Conservation (phyloP, 2,888 invertebrate genomes). For the Leptothorax acervorum region DNA sequence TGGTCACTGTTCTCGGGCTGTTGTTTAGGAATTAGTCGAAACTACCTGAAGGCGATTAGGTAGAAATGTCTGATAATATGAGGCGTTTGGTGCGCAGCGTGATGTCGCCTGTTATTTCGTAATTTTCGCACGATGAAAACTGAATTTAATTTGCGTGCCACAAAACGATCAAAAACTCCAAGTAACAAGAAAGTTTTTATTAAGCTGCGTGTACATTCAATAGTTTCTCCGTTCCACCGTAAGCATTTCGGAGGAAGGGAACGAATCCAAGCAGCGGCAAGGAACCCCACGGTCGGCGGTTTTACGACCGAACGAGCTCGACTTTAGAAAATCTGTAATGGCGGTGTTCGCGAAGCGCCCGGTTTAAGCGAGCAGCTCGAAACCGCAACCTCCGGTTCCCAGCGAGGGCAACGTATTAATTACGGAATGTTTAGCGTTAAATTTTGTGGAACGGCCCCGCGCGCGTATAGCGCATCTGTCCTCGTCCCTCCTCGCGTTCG, state of each 20-base stretch:
- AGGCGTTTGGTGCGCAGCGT: neutral
- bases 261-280: slow-evolving; percentile 13
- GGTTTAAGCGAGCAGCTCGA: slow-evolving; percentile 61
- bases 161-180: neutral
- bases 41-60: neutral
- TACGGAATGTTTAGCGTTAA: slow-evolving; percentile 81
- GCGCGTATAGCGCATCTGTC: slow-evolving; percentile 30
- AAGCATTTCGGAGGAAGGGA: neutral
- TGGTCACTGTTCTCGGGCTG: neutral
- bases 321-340: slow-evolving; percentile 64
- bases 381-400: slow-evolving; percentile 84
- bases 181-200: neutral
- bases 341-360: slow-evolving; percentile 64
- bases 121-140: neutral
- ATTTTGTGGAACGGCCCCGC: slow-evolving; percentile 81
- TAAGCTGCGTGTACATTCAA: neutral
- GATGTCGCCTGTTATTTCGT: neutral
- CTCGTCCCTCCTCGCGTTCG: slow-evolving; percentile 49
- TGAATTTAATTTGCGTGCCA: neutral
- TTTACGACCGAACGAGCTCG: slow-evolving; percentile 73
- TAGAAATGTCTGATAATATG: slow-evolving; percentile 2
- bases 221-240: neutral
- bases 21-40: slow-evolving; percentile 27
- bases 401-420: slow-evolving; percentile 82
- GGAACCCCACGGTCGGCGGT: slow-evolving; percentile 62